These are phyloP conservation scores for Acanthoscelides obtectus DNA, from an alignment of 2,888 invertebrate species.

Conservation along the genomic window DNA sequence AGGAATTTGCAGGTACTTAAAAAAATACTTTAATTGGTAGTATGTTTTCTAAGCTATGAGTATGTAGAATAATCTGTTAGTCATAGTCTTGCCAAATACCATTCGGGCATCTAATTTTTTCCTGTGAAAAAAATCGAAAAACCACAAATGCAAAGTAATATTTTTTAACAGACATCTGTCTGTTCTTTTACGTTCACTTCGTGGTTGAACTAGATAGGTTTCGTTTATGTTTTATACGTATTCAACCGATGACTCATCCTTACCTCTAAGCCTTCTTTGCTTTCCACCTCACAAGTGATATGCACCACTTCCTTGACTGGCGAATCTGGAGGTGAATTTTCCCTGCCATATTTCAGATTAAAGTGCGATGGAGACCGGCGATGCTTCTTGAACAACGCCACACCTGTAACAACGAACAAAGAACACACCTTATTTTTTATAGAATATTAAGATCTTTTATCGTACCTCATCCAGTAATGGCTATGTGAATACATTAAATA, in stretches of 20 bases:
- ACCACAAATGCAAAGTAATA: too few species aligned
- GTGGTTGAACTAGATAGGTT: too few species aligned
- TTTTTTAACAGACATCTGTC: too few species aligned
- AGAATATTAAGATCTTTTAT: neutral
- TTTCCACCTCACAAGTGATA: slow-evolving; percentile 30
- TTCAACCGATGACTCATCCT: slow-evolving; percentile 11
- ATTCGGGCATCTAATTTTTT: too few species aligned
- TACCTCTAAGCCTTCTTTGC: slow-evolving; percentile 49
- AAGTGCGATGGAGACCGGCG: slow-evolving; percentile 63
- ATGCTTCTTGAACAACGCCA: slow-evolving; percentile 53
- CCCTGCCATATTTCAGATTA: slow-evolving; percentile 60
- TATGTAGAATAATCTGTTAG: too few species aligned
- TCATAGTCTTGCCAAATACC: too few species aligned
- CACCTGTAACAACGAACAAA: slow-evolving; percentile 27
- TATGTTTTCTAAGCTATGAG: too few species aligned
- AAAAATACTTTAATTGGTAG: too few species aligned
- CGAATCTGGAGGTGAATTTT: slow-evolving; percentile 58
- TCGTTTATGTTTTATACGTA: too few species aligned
- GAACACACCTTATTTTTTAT: neutral
- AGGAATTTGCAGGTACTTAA: too few species aligned
- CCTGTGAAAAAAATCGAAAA: too few species aligned
- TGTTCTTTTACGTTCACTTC: too few species aligned
- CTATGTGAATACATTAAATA: neutral
- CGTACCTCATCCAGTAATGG: neutral
- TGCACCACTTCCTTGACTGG: slow-evolving; percentile 48